Evolutionary conservation across 2,888 invertebrate species (phyloP).

Genomic region (Leuctra nigra): DNA sequence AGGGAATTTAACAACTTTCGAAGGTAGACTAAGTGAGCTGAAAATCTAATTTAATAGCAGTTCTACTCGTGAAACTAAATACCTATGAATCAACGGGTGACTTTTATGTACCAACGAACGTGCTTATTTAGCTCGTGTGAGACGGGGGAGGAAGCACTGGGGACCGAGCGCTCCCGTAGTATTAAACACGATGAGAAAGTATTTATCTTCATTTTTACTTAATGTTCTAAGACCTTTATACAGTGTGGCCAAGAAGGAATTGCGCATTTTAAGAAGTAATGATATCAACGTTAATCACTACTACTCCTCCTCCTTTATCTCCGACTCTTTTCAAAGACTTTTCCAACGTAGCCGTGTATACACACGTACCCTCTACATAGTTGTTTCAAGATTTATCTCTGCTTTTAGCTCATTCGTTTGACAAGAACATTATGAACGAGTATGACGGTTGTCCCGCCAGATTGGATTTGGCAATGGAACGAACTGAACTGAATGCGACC

Average conservation of each 20-base stretch:
- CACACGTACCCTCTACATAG: too few species aligned
- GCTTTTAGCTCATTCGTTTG: background rate
- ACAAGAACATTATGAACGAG: conserved; percentile 3
- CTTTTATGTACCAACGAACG: conserved; percentile 8
- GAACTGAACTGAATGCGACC: background rate
- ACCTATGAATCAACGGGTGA: conserved; percentile 10
- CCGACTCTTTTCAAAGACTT: background rate
- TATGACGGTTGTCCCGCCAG: conserved; percentile 8
- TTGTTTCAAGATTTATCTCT: background rate
- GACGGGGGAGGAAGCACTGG: background rate
- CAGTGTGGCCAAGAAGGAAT: conserved; percentile 8
- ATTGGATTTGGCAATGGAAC: conserved; percentile 6
- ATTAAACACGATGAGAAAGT: conserved; percentile 11
- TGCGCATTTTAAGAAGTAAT: conserved; percentile 12
- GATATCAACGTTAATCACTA: conserved; percentile 10
- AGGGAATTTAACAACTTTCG: conserved; percentile 5
- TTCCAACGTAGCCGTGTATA: too few species aligned
- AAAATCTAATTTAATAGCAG: conserved; percentile 13
- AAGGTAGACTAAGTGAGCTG: conserved; percentile 6
- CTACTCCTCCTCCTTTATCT: conserved; percentile 6
- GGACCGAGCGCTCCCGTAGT: conserved; percentile 1
- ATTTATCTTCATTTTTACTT: conserved; percentile 14
- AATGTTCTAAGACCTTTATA: background rate
- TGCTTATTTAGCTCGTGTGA: conserved; percentile 7
- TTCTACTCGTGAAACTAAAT: conserved; percentile 8